Evolutionary conservation across 2,888 invertebrate species (phyloP), one percentile per base, ranked within the genome.

Genomic region (Ectobius pallidus): DNA sequence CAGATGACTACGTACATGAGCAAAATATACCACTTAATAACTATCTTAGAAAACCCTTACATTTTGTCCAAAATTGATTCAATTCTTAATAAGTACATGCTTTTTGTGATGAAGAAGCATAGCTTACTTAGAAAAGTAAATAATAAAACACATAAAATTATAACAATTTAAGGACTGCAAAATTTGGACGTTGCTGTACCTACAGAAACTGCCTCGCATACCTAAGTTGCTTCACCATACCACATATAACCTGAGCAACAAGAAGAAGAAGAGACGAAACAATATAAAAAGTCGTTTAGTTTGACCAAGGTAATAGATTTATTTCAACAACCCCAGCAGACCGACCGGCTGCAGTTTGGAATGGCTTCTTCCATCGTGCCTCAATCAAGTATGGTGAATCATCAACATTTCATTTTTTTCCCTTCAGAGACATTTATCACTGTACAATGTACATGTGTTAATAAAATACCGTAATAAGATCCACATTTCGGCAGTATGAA

Each of bases 391-490:
- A 7, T n/a, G 1, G 58, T 58, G 58, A 58, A 58, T 58, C 58
- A 58, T 58, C 58, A 58, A 58, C 25, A 58, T 32, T 30, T 58
- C 46, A 46, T n/a, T n/a, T 30, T 58, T 30, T 4, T 30, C n/a
- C 30, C 30, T 4, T 14, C 14, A n/a, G n/a, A n/a, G n/a, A 58
- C 30, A 58, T 58, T 58, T 58, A 58, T 58, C 58, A 58, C 58
- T n/a, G n/a, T 18, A n/a, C n/a, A n/a, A n/a, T n/a, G n/a, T n/a
- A n/a, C 58, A 58, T 58, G 58, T 58, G 27, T 30, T 58, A 58
- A 58, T 58, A 30, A 58, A 30, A 7, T 27, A 1, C 58, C 9
- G n/a, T 58, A 58, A 58, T 58, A 32, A 58, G 58, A 1, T 58
- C 58, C 32, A 58, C 58, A 58, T 58, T 58, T 30, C 58, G 20